Conservation (phyloP, 1,140 invertebrate genomes). For the Dendroctonus valens region DNA sequence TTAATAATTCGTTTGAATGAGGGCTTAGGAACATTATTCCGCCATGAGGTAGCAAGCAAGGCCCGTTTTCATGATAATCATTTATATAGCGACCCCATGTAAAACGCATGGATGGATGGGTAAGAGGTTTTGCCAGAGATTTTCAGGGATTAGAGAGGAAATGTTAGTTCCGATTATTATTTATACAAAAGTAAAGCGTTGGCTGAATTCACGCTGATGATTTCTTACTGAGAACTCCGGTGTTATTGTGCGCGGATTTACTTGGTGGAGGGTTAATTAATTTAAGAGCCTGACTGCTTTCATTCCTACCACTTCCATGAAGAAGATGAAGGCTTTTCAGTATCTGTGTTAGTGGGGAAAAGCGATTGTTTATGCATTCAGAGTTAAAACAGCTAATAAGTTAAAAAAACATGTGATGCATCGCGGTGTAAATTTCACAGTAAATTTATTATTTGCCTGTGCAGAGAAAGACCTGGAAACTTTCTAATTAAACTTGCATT, state of each 20-base stretch:
- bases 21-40: slow-evolving; percentile 21
- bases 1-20: slow-evolving; percentile 18
- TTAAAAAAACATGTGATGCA: too few species aligned
- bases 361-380: too few species aligned
- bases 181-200: slow-evolving; percentile 30
- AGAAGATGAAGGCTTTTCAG: too few species aligned
- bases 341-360: too few species aligned
- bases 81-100: slow-evolving; percentile 20
- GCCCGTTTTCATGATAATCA: slow-evolving; percentile 29
- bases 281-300: slow-evolving; percentile 8
- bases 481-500: too few species aligned
- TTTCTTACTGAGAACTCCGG: slow-evolving; percentile 19
- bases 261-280: slow-evolving; percentile 18
- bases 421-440: too few species aligned
- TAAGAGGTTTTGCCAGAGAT: slow-evolving; percentile 25
- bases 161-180: slow-evolving; percentile 31
- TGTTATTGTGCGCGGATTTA: slow-evolving; percentile 23
- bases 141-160: slow-evolving; percentile 24
- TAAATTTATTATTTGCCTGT: too few species aligned
- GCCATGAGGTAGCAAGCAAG: background rate
- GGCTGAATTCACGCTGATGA: slow-evolving; percentile 34
- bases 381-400: too few species aligned
- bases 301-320: too few species aligned
- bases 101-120: slow-evolving; percentile 11
- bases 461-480: too few species aligned